phyloP scores from a whole-genome alignment of 1,140 invertebrate species.

The Drosophila triauraria region DNA sequence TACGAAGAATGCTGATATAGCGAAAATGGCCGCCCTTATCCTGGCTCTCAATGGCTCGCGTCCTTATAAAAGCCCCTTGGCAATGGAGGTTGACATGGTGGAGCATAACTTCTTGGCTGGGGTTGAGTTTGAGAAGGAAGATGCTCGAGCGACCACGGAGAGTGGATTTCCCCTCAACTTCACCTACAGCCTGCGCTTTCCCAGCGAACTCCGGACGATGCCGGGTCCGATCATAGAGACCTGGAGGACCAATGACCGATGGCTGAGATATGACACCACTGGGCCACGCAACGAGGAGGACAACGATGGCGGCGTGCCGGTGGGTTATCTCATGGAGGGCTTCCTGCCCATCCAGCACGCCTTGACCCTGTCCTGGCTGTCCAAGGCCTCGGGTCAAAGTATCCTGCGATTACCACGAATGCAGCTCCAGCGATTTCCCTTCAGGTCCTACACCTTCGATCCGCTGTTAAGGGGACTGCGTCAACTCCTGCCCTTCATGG shows the following conservation, averaged over 20 bases:
- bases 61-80: conserved; percentile 7
- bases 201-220: conserved; percentile 54
- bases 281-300: conserved; percentile 60
- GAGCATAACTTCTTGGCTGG: conserved; percentile 45
- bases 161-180: conserved; percentile 13
- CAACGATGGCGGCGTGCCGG: conserved; percentile 66
- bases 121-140: conserved; percentile 19
- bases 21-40: not conserved
- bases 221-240: conserved; percentile 21
- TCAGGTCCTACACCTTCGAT: conserved; percentile 90
- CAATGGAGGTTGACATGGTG: conserved; percentile 35
- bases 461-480: conserved; percentile 88
- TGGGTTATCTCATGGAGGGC: conserved; percentile 87
- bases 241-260: conserved; percentile 59
- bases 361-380: conserved; percentile 84
- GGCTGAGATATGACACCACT: conserved; percentile 20
- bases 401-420: conserved; percentile 38
- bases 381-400: conserved; percentile 2
- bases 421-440: conserved; percentile 88
- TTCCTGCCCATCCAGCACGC: conserved; percentile 88
- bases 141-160: not conserved
- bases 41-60: conserved; percentile 12
- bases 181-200: conserved; percentile 41
- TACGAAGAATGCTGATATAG: not conserved
- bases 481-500: conserved; percentile 90